Conservation (phyloP, 1,140 invertebrate genomes). For the Diorhabda elongata region DNA sequence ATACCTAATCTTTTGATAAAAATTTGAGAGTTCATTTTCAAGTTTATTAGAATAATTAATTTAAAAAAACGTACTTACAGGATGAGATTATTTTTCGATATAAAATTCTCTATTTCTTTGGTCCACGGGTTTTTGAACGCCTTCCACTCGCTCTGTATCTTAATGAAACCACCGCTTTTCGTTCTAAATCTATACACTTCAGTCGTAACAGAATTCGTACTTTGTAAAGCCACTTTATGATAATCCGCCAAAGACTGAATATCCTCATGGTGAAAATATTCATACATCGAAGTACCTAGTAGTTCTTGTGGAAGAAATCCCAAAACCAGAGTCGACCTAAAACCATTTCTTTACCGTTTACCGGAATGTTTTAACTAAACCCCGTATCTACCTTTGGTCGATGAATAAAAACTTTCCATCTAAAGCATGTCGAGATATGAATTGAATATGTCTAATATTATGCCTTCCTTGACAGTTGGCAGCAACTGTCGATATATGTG, state of each 20-base stretch:
- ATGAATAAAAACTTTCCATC: conserved; percentile 99
- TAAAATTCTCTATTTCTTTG: conserved; percentile 84
- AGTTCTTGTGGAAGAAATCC: conserved; percentile 92
- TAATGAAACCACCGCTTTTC: conserved; percentile 70
- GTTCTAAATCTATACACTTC: conserved; percentile 74
- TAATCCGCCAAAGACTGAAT: conserved; percentile 74
- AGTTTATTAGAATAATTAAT: too few relatives aligned
- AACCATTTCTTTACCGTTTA: conserved; percentile 36
- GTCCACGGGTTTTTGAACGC: conserved; percentile 89
- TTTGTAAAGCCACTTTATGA: conserved; percentile 75
- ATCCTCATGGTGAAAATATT: conserved; percentile 86
- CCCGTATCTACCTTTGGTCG: conserved; percentile 61
- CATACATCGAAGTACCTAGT: conserved; percentile 88
- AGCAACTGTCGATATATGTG: conserved; percentile 51
- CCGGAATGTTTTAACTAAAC: background rate
- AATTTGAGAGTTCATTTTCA: too few relatives aligned
- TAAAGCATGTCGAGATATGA: conserved; percentile 82
- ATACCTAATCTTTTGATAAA: too few relatives aligned
- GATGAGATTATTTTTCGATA: conserved; percentile 77
- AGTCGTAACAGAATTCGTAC: conserved; percentile 61
- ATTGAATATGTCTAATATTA: conserved; percentile 59
- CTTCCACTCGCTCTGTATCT: conserved; percentile 78
- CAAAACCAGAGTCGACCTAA: conserved; percentile 78
- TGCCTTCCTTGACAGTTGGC: conserved; percentile 43
- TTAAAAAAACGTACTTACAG: conserved; percentile 50